phyloP scores from a whole-genome alignment of 2,797 vertebrate species.

The Diplodus puntazzo region DNA sequence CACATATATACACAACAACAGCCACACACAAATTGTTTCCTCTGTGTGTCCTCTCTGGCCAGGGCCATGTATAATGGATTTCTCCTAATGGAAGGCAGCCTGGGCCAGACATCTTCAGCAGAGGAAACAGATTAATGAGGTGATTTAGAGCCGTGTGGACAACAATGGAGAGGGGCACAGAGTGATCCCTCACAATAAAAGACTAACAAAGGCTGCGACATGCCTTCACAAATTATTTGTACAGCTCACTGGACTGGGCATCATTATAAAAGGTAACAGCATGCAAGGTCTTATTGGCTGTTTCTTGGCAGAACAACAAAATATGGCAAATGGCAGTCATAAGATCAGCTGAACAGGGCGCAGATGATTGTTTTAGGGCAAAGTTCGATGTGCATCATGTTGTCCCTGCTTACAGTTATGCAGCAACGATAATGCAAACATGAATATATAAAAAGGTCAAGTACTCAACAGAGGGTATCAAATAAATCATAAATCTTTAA shows the following conservation, averaged over 20 bases:
- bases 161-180: constrained; percentile 13
- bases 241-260: constrained; percentile 1
- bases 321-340: neutral
- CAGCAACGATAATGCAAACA: neutral
- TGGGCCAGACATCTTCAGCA: constrained; percentile 64
- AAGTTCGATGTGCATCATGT: neutral
- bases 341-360: neutral
- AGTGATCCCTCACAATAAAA: constrained; percentile 43
- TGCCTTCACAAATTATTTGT: constrained; percentile 25
- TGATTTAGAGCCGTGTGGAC: constrained; percentile 58
- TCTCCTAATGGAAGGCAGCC: constrained; percentile 65
- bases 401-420: neutral
- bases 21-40: constrained; percentile 47
- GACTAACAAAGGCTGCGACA: constrained; percentile 33
- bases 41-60: constrained; percentile 44
- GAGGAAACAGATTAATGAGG: constrained; percentile 73
- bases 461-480: neutral
- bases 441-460: neutral
- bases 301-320: neutral
- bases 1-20: neutral
- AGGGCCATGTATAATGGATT: constrained; percentile 71
- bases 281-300: neutral
- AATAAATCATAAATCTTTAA: no score
- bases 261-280: constrained; percentile 14
- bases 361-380: neutral